A percentile compares a stretch with the other conserved stretches of the same genome.
phyloP scores from a whole-genome alignment of 2,888 invertebrate species.

The Sympetrum striolatum region DNA sequence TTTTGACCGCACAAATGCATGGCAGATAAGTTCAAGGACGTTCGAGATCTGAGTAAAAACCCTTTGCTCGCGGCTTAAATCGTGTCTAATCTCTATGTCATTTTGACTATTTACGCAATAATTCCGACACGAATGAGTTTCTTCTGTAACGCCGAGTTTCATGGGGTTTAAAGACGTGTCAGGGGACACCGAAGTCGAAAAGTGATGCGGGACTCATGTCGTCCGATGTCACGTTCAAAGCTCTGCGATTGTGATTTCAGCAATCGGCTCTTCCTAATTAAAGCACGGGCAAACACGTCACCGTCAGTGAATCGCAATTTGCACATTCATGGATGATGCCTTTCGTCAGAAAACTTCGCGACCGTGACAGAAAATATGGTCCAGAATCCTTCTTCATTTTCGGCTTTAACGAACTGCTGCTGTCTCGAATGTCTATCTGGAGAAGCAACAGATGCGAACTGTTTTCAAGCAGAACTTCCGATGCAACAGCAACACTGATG shows the following conservation, averaged over 20 bases:
- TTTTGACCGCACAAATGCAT: background rate
- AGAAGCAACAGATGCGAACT: no score
- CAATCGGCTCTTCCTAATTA: background rate
- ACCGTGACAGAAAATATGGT: background rate
- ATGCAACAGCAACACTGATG: no score
- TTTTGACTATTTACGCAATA: background rate
- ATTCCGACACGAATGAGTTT: background rate
- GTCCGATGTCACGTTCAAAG: background rate
- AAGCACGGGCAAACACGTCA: background rate
- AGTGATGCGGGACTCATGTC: background rate
- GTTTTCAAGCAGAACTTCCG: no score
- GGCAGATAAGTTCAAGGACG: background rate
- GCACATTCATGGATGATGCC: background rate
- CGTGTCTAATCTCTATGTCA: no score
- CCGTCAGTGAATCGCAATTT: background rate
- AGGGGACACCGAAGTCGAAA: background rate
- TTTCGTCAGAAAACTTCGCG: background rate
- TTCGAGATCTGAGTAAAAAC: background rate
- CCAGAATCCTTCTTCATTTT: background rate
- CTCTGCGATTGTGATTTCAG: background rate
- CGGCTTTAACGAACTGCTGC: no score
- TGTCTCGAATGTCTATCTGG: no score
- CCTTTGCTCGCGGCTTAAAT: no score
- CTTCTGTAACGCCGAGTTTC: background rate
- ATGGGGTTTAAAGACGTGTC: background rate